A percentile compares a stretch with the other conserved stretches of the same genome.
Conservation (phyloP, 1,140 invertebrate species). For the Aphidius gifuensis region DNA sequence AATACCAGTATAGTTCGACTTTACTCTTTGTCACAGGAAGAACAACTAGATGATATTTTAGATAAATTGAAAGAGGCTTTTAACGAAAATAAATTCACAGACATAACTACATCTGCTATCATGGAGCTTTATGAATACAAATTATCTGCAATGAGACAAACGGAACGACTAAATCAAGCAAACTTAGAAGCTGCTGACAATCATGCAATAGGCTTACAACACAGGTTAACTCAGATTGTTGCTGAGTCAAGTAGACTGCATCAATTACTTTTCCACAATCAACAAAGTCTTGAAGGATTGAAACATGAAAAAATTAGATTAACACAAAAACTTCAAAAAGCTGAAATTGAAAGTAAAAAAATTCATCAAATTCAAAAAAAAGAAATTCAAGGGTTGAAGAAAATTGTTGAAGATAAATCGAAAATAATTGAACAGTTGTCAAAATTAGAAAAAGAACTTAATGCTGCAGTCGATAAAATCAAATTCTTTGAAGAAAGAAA, state of each 20-base stretch:
- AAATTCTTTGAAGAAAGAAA: slow-evolving; percentile 34
- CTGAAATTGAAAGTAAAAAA: slow-evolving; percentile 26
- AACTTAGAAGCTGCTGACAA: slow-evolving; percentile 57
- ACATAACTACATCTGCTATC: slow-evolving; percentile 62
- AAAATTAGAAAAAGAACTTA: slow-evolving; percentile 33
- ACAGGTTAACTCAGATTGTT: slow-evolving; percentile 52
- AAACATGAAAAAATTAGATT: slow-evolving; percentile 41
- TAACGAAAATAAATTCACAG: slow-evolving; percentile 51
- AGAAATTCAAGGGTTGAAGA: slow-evolving; percentile 41
- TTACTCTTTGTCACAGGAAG: slow-evolving; percentile 52
- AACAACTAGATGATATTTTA: slow-evolving; percentile 55
- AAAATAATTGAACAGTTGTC: slow-evolving; percentile 24
- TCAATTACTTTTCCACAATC: slow-evolving; percentile 54
- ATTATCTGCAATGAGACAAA: slow-evolving; percentile 54
- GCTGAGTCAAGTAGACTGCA: slow-evolving; percentile 54
- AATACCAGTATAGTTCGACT: slow-evolving; percentile 33
- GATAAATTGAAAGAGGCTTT: slow-evolving; percentile 48
- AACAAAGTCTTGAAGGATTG: slow-evolving; percentile 54
- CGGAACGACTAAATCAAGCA: slow-evolving; percentile 53
- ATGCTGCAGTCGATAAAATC: slow-evolving; percentile 29
- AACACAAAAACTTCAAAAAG: slow-evolving; percentile 35
- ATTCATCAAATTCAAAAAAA: slow-evolving; percentile 21
- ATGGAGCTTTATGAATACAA: slow-evolving; percentile 74
- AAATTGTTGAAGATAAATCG: slow-evolving; percentile 40
- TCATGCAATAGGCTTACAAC: slow-evolving; percentile 54